Evolutionary conservation across 2,888 invertebrate genomes (phyloP).

Genomic region (Drosophila subquinaria): DNA sequence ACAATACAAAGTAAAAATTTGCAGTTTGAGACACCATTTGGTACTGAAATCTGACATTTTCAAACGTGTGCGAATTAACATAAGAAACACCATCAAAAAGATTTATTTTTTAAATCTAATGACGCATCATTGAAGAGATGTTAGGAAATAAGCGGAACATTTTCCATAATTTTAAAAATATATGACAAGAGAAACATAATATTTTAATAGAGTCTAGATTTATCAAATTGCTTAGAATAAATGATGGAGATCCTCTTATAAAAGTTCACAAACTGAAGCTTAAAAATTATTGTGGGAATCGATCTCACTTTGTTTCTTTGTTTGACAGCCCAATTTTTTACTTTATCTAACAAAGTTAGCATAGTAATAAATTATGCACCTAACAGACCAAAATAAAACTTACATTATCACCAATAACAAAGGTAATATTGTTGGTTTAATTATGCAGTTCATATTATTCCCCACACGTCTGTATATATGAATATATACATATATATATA

Average conservation of each 20-base stretch:
- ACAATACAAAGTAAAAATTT: not conserved
- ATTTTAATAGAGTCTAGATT: not conserved
- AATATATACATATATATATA: not conserved
- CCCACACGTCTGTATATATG: conserved; percentile 1
- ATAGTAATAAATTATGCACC: no score
- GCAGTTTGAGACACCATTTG: not conserved
- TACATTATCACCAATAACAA: not conserved
- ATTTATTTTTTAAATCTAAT: no score
- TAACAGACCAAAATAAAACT: no score
- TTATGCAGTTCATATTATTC: not conserved
- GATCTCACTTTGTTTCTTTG: not conserved
- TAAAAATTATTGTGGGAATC: no score
- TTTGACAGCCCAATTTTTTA: not conserved
- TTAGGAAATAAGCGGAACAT: no score
- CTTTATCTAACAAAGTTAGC: no score
- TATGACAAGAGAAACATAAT: not conserved
- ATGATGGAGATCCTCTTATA: not conserved
- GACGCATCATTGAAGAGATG: not conserved
- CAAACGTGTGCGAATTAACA: not conserved
- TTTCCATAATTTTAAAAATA: not conserved
- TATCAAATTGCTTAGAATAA: not conserved
- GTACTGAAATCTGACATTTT: not conserved
- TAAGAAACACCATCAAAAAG: not conserved
- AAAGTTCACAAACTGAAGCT: not conserved
- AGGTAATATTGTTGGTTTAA: not conserved